Evolutionary conservation across 2,797 vertebrate species (phyloP).

Genomic region (Ptychadena robeensis): DNA sequence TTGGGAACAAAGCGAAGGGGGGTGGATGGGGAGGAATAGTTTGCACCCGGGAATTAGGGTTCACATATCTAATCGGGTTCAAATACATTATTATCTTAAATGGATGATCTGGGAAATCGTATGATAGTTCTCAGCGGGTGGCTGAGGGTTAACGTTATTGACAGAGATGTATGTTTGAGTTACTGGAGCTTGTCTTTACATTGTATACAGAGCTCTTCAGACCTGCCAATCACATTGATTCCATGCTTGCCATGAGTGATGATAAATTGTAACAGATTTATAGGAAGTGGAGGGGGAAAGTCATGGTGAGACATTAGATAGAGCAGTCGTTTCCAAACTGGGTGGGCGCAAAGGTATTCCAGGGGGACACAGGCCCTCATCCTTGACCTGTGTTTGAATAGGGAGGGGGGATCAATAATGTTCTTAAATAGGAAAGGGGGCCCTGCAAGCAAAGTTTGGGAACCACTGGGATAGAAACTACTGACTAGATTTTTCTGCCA

Average conservation of each 20-base stretch:
- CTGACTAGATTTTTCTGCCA: no score
- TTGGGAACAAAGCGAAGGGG: background rate
- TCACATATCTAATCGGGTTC: no score
- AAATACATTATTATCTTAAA: background rate
- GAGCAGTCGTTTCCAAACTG: no score
- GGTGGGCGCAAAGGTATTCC: no score
- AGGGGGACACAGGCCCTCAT: no score
- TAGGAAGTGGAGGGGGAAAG: background rate
- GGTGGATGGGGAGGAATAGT: background rate
- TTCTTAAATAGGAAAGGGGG: no score
- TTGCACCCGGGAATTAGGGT: background rate
- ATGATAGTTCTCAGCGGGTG: background rate
- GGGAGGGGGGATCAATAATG: no score
- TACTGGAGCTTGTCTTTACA: background rate
- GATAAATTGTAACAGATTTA: background rate
- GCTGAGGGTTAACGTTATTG: background rate
- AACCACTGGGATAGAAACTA: no score
- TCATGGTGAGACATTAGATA: background rate
- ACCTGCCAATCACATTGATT: background rate
- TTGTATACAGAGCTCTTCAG: background rate
- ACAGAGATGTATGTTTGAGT: constrained; percentile 1
- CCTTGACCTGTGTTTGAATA: no score
- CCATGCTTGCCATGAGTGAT: background rate
- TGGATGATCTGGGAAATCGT: background rate
- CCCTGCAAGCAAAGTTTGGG: no score